phyloP scores from a whole-genome alignment of 2,888 invertebrate species.

The Cabera pusaria region DNA sequence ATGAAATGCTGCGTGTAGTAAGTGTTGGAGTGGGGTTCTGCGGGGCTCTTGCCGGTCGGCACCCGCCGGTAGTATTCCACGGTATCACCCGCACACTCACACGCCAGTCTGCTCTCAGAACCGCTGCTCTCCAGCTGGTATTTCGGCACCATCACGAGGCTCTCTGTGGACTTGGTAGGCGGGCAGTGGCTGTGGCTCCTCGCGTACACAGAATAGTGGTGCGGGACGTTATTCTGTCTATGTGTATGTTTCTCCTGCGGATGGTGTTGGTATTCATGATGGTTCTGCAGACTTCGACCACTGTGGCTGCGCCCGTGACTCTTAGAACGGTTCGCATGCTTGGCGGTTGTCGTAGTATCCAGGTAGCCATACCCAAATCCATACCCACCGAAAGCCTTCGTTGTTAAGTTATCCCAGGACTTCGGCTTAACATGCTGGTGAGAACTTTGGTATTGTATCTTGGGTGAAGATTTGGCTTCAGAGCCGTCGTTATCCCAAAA shows the following conservation, averaged over 20 bases:
- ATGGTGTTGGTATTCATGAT: conserved; percentile 74
- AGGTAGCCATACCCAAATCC: conserved; percentile 94
- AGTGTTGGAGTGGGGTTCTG: conserved; percentile 54
- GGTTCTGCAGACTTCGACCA: conserved; percentile 83
- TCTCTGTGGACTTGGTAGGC: conserved; percentile 92
- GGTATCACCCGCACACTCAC: conserved; percentile 85
- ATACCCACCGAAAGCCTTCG: conserved; percentile 93
- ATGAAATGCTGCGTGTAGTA: conserved; percentile 76
- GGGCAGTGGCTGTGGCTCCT: conserved; percentile 80
- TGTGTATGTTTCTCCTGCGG: conserved; percentile 70
- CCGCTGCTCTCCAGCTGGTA: conserved; percentile 84
- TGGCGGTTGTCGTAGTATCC: conserved; percentile 81
- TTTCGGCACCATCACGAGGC: conserved; percentile 87
- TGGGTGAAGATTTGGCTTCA: conserved; percentile 70
- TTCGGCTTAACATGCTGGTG: conserved; percentile 88
- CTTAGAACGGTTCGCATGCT: conserved; percentile 68
- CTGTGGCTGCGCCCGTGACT: conserved; percentile 81
- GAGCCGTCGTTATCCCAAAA: conserved; percentile 88
- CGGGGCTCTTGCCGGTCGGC: conserved; percentile 57
- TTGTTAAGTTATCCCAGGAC: conserved; percentile 95
- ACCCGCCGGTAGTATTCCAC: conserved; percentile 67
- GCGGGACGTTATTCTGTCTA: conserved; percentile 67
- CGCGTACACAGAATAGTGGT: conserved; percentile 72
- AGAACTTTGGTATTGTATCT: conserved; percentile 74
- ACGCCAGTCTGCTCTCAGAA: conserved; percentile 87